Conservation (phyloP, 2,797 vertebrate species). For the Urocyon cinereoargenteus region DNA sequence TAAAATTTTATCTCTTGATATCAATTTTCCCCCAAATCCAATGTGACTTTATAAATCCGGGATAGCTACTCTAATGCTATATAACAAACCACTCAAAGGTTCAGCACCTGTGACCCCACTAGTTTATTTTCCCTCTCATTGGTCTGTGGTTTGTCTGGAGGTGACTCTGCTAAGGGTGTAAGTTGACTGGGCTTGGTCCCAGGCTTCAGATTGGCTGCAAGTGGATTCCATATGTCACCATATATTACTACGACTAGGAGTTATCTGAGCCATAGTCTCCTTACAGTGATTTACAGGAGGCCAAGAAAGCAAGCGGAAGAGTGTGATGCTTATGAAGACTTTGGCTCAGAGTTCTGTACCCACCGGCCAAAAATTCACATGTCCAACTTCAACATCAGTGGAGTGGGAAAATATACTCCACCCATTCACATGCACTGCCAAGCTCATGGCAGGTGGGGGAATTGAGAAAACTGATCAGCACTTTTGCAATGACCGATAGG, state of each 20-base stretch:
- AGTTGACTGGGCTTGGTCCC: background rate
- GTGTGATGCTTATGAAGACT: background rate
- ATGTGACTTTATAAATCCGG: background rate
- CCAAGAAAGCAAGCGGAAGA: background rate
- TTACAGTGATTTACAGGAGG: background rate
- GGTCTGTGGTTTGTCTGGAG: background rate
- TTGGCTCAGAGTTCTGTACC: background rate
- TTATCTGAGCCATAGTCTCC: background rate
- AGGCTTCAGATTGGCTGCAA: background rate
- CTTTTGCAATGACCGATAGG: background rate
- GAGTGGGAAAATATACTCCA: background rate
- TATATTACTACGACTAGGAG: background rate
- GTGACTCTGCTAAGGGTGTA: background rate
- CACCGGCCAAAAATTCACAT: background rate
- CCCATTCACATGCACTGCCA: background rate
- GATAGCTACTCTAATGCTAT: background rate
- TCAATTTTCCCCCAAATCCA: background rate
- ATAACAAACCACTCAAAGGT: background rate
- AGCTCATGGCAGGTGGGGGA: background rate
- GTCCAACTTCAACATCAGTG: background rate
- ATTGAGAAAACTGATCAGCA: background rate
- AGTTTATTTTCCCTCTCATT: background rate
- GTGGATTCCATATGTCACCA: background rate
- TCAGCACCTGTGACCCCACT: background rate
- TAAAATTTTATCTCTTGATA: background rate